phyloP scores from a whole-genome alignment of 1,140 invertebrate species.

The Zophobas morio region DNA sequence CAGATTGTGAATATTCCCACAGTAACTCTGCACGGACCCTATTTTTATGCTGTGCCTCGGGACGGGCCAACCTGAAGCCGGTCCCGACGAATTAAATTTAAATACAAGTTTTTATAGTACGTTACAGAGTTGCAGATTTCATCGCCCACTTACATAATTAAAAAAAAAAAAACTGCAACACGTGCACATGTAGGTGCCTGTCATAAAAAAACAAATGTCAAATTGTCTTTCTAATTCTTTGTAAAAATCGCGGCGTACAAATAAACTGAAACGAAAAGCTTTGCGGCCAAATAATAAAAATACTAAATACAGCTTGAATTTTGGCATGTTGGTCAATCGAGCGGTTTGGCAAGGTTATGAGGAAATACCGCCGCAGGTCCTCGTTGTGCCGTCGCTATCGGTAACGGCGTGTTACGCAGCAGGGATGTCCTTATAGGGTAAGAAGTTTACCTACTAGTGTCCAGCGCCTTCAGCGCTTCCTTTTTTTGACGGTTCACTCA shows the following conservation, averaged over 20 bases:
- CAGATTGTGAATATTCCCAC: too few relatives aligned
- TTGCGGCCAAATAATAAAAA: not conserved
- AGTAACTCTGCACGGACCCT: too few relatives aligned
- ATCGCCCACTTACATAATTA: too few relatives aligned
- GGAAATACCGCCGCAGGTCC: conserved; percentile 15
- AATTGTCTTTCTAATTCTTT: too few relatives aligned
- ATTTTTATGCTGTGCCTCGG: too few relatives aligned
- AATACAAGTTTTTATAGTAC: not conserved
- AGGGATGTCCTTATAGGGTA: conserved; percentile 53
- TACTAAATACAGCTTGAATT: not conserved
- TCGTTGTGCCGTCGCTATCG: conserved; percentile 19
- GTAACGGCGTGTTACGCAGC: conserved; percentile 52
- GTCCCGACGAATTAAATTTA: not conserved
- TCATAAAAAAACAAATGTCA: not conserved
- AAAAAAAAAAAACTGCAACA: too few relatives aligned
- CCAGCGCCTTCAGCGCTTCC: conserved; percentile 16
- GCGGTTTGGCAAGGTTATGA: conserved; percentile 42
- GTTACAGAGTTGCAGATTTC: too few relatives aligned
- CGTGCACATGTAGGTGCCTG: not conserved
- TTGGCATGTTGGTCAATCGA: conserved; percentile 33
- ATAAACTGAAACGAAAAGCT: not conserved
- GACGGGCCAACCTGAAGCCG: too few relatives aligned
- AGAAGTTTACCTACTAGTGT: conserved; percentile 56
- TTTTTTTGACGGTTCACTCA: conserved; percentile 46
- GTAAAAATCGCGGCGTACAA: not conserved